A percentile compares a stretch with the other conserved stretches of the same genome.
phyloP scores from a whole-genome alignment of 1,140 invertebrate species.

The Neotoxoptera formosana region DNA sequence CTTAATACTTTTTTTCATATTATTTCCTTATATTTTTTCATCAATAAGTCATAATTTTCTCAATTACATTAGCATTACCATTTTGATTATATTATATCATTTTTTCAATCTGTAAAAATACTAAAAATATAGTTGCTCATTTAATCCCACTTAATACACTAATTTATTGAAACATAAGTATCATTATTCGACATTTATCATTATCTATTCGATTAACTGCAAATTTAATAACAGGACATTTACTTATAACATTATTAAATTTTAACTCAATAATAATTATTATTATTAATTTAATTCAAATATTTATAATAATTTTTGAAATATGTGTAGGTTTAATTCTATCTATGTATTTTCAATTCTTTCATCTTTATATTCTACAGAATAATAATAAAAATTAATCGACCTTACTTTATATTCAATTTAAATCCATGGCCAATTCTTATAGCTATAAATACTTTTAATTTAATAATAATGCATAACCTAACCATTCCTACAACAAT shows the following conservation, averaged over 20 bases:
- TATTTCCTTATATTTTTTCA: too few relatives aligned
- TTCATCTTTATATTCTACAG: not conserved
- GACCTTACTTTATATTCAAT: too few relatives aligned
- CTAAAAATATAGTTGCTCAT: not conserved
- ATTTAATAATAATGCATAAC: too few relatives aligned
- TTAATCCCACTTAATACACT: not conserved
- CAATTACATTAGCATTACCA: too few relatives aligned
- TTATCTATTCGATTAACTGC: not conserved
- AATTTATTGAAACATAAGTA: not conserved
- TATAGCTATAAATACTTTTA: too few relatives aligned
- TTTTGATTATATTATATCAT: too few relatives aligned
- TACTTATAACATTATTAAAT: not conserved
- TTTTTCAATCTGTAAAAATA: too few relatives aligned
- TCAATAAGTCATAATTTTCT: too few relatives aligned
- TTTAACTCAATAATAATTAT: not conserved
- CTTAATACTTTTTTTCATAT: too few relatives aligned
- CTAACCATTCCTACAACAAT: too few relatives aligned
- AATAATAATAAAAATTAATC: not conserved
- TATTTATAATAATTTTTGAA: constrained; percentile 9
- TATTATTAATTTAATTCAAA: not conserved
- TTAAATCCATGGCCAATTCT: too few relatives aligned
- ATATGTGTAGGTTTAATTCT: not conserved
- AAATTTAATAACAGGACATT: not conserved
- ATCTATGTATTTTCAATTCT: not conserved
- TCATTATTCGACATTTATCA: not conserved